phyloP scores from a whole-genome alignment of 2,888 invertebrate species.

The Orchesella flavescens region DNA sequence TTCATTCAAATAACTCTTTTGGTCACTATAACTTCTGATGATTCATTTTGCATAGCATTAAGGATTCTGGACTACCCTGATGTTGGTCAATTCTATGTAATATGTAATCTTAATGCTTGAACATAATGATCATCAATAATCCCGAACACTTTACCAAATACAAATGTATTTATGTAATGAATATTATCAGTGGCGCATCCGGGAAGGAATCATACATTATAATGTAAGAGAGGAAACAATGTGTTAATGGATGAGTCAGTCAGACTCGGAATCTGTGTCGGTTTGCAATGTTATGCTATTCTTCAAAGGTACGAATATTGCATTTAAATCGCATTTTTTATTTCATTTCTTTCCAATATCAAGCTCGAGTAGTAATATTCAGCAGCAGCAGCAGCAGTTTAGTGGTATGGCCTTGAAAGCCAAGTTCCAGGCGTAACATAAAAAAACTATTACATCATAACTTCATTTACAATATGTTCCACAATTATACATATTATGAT shows the following conservation, averaged over 20 bases:
- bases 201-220: not conserved
- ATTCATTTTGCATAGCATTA: slow-evolving; percentile 43
- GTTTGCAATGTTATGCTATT: too few relatives aligned
- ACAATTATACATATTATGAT: too few relatives aligned
- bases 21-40: slow-evolving; percentile 21
- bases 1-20: slow-evolving; percentile 46
- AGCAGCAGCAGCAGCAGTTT: too few relatives aligned
- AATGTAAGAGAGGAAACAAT: slow-evolving; percentile 6
- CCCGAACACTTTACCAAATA: too few relatives aligned
- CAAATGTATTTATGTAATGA: not conserved
- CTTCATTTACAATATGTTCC: not conserved
- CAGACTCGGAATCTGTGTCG: too few relatives aligned
- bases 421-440: too few relatives aligned
- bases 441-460: slow-evolving; percentile 54
- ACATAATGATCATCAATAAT: not conserved
- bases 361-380: too few relatives aligned
- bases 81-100: not conserved
- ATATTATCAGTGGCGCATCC: not conserved
- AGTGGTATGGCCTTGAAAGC: too few relatives aligned
- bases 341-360: too few relatives aligned
- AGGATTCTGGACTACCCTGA: not conserved
- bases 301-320: too few relatives aligned
- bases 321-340: too few relatives aligned
- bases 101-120: not conserved
- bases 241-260: too few relatives aligned